Evolutionary conservation across 2,113 vertebrate genomes (phyloP), one percentile per base, ranked within the genome.

Genomic region (Lynx canadensis): DNA sequence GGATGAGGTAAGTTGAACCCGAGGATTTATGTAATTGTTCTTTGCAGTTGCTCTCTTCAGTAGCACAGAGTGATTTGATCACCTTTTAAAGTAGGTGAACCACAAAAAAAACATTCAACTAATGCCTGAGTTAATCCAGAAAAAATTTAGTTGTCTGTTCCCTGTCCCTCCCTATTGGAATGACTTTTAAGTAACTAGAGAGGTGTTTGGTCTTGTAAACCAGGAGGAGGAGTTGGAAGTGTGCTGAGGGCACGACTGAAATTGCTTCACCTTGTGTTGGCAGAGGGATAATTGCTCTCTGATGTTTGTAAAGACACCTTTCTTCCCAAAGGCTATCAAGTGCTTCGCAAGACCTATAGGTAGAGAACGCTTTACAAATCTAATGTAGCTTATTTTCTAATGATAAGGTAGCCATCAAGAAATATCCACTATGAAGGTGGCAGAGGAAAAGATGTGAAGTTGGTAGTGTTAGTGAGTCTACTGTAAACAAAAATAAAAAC

Each of bases 161-260:
- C 55, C 29, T 84, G 89, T 95, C 89, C 88, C 79, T 94, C 92
- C 91, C 91, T 89, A 41, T 38, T 97, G 93, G 76, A 97, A 93
- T 83, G 78, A 92, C 68, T 93, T 95, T 91, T 86, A 92, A 93
- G 84, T 96, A 93, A 71, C 50, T 81, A n/a, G 92, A 94, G 89
- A 97, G 97, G 89, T 97, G 96, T 98, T 98, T 57, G 68, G 95
- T 98, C 98, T 97, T 97, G 98, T 89, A 97, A 97, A 86, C 84
- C 50, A 74, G 92, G 55, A 95, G 96, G 97, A 97, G 95, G 97
- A 83, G 95, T 95, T 69, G 79, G 55, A 79, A 86, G 87, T 80
- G 60, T 96, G 85, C 95, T 78, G 89, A 97, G 76, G 38, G 73
- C 82, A 65, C 93, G 71, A 1, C 88, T 96, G 94, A 85, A 95